phyloP scores from a whole-genome alignment of 2,888 invertebrate genomes.

The Pediacus dermestoides region DNA sequence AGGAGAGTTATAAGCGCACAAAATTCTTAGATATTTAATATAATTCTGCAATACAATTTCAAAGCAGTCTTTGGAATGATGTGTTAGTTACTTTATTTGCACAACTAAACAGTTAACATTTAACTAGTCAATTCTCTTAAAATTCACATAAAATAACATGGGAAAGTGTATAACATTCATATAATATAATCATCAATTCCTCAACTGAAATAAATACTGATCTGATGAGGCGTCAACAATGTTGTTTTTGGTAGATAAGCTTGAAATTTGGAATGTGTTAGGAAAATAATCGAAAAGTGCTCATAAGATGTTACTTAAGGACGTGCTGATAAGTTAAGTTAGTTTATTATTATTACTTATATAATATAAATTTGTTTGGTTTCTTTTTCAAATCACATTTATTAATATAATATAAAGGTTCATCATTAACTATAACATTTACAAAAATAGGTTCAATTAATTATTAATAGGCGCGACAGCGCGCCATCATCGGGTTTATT shows the following conservation, averaged over 20 bases:
- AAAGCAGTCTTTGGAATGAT: slow-evolving; percentile 40
- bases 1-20: no score
- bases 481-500: slow-evolving; percentile 31
- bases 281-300: slow-evolving; percentile 25
- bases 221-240: no score
- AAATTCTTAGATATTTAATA: not conserved
- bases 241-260: no score
- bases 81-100: slow-evolving; percentile 25
- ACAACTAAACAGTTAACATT: slow-evolving; percentile 23
- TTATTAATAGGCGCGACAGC: slow-evolving; percentile 15
- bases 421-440: slow-evolving; percentile 33
- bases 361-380: slow-evolving; percentile 1
- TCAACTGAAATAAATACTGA: no score
- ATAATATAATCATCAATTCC: slow-evolving; percentile 20
- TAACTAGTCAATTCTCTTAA: slow-evolving; percentile 15
- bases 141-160: slow-evolving; percentile 14
- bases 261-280: no score
- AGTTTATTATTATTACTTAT: not conserved
- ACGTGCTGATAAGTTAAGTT: slow-evolving; percentile 38
- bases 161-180: slow-evolving; percentile 22
- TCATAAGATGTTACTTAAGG: slow-evolving; percentile 34
- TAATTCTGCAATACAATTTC: slow-evolving; percentile 36
- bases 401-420: no score
- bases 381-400: not conserved
- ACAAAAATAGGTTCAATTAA: slow-evolving; percentile 37